Percentiles rank a stretch among this genome's conserved stretches.
Conservation (phyloP, 2,113 vertebrate species). For the Pogona vitticeps region DNA sequence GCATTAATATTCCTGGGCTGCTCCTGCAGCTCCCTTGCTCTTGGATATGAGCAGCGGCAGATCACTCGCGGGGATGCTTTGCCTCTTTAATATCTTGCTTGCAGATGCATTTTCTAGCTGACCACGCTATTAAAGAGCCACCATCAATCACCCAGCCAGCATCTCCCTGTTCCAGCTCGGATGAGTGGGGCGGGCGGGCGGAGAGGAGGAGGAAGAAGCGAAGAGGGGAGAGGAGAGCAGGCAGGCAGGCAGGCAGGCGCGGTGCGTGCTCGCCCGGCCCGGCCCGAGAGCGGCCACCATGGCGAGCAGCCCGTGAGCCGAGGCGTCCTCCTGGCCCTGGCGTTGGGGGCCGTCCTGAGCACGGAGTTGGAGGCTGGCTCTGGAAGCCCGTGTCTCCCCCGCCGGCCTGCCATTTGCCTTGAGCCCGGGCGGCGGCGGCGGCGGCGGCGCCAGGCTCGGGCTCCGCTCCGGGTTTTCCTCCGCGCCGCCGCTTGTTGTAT, state of each 20-base stretch:
- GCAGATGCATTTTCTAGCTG: conserved; percentile 77
- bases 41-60: conserved; percentile 64
- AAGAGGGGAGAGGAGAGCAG: conserved; percentile 30
- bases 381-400: no score
- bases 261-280: background rate
- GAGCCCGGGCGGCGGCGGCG: background rate
- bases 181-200: background rate
- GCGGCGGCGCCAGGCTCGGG: background rate
- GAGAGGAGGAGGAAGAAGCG: conserved; percentile 38
- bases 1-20: conserved; percentile 74
- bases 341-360: no score
- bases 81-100: conserved; percentile 69
- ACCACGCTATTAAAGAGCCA: conserved; percentile 73
- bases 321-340: background rate
- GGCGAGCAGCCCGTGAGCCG: background rate
- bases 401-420: background rate
- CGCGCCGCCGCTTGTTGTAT: conserved; percentile 57
- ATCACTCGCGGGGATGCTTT: conserved; percentile 69
- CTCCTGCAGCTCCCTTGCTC: conserved; percentile 20
- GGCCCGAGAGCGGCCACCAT: background rate
- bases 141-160: conserved; percentile 79
- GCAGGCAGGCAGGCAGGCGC: background rate
- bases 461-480: conserved; percentile 65
- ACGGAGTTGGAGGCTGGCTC: no score
- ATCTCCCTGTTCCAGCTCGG: conserved; percentile 61